A percentile compares a stretch with the other conserved stretches of the same genome.
Conservation (phyloP, 2,888 invertebrate genomes). For the Maniola hyperantus region DNA sequence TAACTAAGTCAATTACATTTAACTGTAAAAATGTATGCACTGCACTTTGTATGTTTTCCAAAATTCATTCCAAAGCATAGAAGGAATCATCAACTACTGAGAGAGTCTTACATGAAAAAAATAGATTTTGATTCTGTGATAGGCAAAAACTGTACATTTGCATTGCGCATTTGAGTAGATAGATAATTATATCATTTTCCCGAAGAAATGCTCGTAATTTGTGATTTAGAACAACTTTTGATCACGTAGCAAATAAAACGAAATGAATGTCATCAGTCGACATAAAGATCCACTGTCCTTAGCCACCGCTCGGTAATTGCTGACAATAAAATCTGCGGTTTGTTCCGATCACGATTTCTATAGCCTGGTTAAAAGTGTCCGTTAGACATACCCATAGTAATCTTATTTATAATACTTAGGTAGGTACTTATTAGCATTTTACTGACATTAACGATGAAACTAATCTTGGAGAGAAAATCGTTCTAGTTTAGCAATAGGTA, state of each 20-base stretch:
- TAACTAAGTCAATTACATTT: slow-evolving; percentile 10
- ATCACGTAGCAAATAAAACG: too few species aligned
- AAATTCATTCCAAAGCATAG: too few species aligned
- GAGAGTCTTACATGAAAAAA: too few species aligned
- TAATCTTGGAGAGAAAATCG: slow-evolving; percentile 17
- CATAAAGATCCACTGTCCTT: slow-evolving; percentile 9
- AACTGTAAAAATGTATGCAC: slow-evolving; percentile 15
- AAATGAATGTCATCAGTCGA: slow-evolving; percentile 1
- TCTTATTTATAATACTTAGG: too few species aligned
- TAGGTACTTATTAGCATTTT: slow-evolving; percentile 7
- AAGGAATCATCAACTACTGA: too few species aligned
- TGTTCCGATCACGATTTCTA: slow-evolving; percentile 33
- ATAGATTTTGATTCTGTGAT: too few species aligned
- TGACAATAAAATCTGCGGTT: slow-evolving; percentile 37
- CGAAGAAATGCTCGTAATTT: background rate
- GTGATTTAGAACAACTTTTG: background rate
- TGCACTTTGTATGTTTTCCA: background rate
- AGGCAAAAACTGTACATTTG: too few species aligned
- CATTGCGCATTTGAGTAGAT: too few species aligned
- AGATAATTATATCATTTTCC: too few species aligned
- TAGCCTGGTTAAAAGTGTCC: slow-evolving; percentile 25
- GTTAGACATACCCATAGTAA: slow-evolving; percentile 17
- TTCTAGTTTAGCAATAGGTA: background rate
- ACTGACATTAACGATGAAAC: slow-evolving; percentile 11
- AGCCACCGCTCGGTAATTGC: slow-evolving; percentile 26